Percentiles rank a stretch among this genome's conserved stretches.
phyloP scores from a whole-genome alignment of 2,888 invertebrate species.

The Clistopyga incitator region DNA sequence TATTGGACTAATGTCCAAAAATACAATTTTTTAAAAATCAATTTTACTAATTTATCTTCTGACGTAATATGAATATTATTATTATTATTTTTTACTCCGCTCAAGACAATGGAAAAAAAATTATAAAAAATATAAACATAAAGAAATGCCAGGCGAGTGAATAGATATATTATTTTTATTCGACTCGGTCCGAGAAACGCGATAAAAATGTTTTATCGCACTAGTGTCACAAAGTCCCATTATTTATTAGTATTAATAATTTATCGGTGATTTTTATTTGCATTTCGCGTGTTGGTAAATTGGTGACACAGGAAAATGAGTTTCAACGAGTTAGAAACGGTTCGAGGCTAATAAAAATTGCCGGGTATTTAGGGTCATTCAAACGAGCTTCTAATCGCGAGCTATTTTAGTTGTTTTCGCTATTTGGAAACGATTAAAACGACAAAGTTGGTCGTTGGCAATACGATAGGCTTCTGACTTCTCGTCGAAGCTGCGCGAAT shows the following conservation, averaged over 20 bases:
- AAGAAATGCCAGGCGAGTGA: no score
- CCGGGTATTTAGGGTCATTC: slow-evolving; percentile 14
- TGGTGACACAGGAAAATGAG: background rate
- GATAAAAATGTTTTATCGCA: no score
- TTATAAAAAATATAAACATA: no score
- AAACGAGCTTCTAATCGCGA: slow-evolving; percentile 40
- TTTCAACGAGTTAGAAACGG: background rate
- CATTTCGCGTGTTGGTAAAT: background rate
- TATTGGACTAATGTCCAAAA: no score
- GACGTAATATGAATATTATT: background rate
- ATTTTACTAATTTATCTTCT: no score
- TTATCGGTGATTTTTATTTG: no score
- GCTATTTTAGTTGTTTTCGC: slow-evolving; percentile 29
- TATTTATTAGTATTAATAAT: no score
- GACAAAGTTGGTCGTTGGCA: background rate
- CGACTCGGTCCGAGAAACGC: no score
- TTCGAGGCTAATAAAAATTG: slow-evolving; percentile 16
- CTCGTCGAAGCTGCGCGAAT: slow-evolving; percentile 62
- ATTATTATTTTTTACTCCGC: background rate
- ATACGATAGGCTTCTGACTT: slow-evolving; percentile 62
- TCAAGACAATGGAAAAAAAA: no score
- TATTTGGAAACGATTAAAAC: background rate
- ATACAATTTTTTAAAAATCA: background rate
- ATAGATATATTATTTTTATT: no score
- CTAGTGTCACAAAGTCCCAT: no score